These are phyloP conservation scores for Scaptomyza montana DNA, from an alignment of 1,140 invertebrate genomes.

Conservation along the genomic window DNA sequence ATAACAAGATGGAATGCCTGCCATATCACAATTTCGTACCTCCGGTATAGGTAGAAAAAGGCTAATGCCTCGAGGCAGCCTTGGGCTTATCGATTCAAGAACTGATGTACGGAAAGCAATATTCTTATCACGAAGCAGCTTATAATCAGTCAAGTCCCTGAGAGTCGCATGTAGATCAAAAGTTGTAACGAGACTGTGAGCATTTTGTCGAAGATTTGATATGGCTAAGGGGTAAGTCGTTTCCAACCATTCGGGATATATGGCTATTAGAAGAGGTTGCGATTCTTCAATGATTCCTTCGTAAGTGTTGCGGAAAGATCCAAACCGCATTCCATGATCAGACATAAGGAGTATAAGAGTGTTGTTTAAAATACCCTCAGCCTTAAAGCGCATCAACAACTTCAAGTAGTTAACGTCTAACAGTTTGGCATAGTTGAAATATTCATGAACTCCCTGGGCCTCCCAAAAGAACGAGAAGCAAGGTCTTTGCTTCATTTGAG, in stretches of 20 bases:
- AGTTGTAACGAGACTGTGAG: slow-evolving; percentile 89
- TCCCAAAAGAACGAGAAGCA: slow-evolving; percentile 65
- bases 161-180: slow-evolving; percentile 91
- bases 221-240: slow-evolving; percentile 86
- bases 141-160: slow-evolving; percentile 85
- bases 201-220: slow-evolving; percentile 88
- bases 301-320: slow-evolving; percentile 88
- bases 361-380: slow-evolving; percentile 85
- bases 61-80: slow-evolving; percentile 87
- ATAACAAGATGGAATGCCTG: slow-evolving; percentile 70
- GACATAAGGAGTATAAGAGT: slow-evolving; percentile 92
- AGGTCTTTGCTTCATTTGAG: slow-evolving; percentile 11
- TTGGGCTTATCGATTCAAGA: not conserved
- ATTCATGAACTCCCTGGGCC: slow-evolving; percentile 54
- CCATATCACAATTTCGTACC: slow-evolving; percentile 88
- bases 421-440: slow-evolving; percentile 26
- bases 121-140: slow-evolving; percentile 52
- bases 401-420: slow-evolving; percentile 40
- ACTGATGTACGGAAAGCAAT: slow-evolving; percentile 46
- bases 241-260: slow-evolving; percentile 89
- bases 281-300: slow-evolving; percentile 92
- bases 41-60: slow-evolving; percentile 88
- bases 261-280: slow-evolving; percentile 91
- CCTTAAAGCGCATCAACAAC: slow-evolving; percentile 16
- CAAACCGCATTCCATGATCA: slow-evolving; percentile 94